Base-by-base conservation (phyloP, 2,888 invertebrate species). In the Hypena proboscidalis region DNA sequence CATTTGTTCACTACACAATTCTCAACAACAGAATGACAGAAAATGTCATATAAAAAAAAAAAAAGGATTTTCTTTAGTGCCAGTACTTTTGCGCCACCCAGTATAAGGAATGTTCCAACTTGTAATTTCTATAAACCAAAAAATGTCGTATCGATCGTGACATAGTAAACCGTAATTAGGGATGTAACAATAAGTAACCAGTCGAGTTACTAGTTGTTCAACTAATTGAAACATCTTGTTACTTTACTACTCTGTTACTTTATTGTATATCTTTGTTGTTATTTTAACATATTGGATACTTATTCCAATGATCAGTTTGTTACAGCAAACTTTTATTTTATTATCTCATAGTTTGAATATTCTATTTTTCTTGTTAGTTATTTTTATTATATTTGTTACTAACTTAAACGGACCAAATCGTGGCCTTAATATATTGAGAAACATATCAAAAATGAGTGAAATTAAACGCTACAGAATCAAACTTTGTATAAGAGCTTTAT, bases 31-130 rank as follows among this genome's bases (percentile, higher is more conserved):
- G n/a, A n/a, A n/a, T n/a, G n/a, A n/a, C n/a, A n/a, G n/a, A n/a
- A n/a, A n/a, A n/a, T n/a, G n/a, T n/a, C n/a, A n/a, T n/a, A n/a
- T n/a, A n/a, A n/a, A n/a, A n/a, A n/a, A n/a, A n/a, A n/a, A n/a
- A n/a, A n/a, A n/a, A n/a, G n/a, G n/a, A n/a, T n/a, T n/a, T n/a
- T n/a, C n/a, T n/a, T n/a, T n/a, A n/a, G n/a, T n/a, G n/a, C n/a
- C n/a, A n/a, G n/a, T n/a, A n/a, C n/a, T n/a, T n/a, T n/a, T n/a
- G n/a, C n/a, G n/a, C n/a, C n/a, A n/a, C n/a, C n/a, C n/a, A n/a
- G n/a, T n/a, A n/a, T 70, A 70, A 68, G 75, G 75, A 72, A 72
- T 75, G 75, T 74, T 75, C 70, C 69, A 68, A 54, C 57, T 46
- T 55, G 42, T 61, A 46, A 45, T 48, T 50, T 58, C n/a, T n/a